Evolutionary conservation across 2,113 vertebrate genomes (phyloP), one percentile per base, ranked within the genome.

Genomic region (Narcine bancroftii): DNA sequence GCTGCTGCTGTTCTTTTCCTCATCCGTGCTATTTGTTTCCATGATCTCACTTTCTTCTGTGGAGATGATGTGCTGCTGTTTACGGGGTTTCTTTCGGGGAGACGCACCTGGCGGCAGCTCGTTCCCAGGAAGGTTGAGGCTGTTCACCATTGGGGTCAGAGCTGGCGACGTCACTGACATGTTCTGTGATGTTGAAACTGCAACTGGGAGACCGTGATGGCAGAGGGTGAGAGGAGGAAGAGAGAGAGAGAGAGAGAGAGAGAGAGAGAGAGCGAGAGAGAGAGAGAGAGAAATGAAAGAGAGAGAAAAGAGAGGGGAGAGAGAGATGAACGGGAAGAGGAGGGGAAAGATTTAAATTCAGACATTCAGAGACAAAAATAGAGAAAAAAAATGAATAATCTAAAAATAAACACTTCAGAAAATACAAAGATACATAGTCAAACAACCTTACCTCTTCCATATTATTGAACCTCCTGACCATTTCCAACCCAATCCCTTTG

Each of bases 41-140:
- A 99, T 97, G 98, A 99, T 99, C 92, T 99, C 99, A 0, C 97
- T 98, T 94, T 99, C 99, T 94, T 99, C 99, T 0, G 98, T 99
- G 26, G 98, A 99, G 94, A 99, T 99, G 65, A 99, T 96, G 0
- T 99, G 99, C 95, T 99, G 98, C 94, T 99, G 99, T 94, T 99
- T 99, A 83, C 99, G 97, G 65, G 99, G 99, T 93, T 99, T 99
- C 94, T 99, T 99, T 93, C 99, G 96, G 0, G 99, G 99, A 0
- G 99, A 99, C 91, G 99, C 98, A 92, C 99, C 99, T 0, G 98
- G 97, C 39, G 97, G 97, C 91, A 99, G 95, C 93, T 99, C 99
- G 7, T 96, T 98, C 2, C 96, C 93, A 92, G 96, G 95, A 93
- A 97, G 94, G 26, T 95, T 96, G 47, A 97, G 96, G 92, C 96